These are phyloP conservation scores for Apodemus agrarius DNA, from an alignment of 2,797 vertebrate species.

Conservation along the genomic window DNA sequence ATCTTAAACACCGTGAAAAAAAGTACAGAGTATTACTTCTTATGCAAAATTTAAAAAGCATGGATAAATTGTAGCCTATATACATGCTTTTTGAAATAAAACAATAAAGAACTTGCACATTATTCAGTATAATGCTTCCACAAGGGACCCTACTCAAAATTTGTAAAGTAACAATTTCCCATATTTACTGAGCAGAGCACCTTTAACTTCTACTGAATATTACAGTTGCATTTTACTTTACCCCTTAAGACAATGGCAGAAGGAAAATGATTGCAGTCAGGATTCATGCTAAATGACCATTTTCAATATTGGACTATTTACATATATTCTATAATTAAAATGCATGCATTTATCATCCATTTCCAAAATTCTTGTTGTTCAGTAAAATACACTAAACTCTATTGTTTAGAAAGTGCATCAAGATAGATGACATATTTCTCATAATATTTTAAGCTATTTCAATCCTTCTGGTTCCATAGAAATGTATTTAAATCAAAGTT, in stretches of 20 bases:
- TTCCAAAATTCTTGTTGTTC: not conserved
- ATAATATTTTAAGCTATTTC: not conserved
- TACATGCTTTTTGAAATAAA: constrained; percentile 34
- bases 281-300: not conserved
- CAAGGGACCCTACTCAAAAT: not conserved
- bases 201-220: not conserved
- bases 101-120: not conserved
- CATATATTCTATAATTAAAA: constrained; percentile 12
- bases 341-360: not conserved
- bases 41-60: constrained; percentile 34
- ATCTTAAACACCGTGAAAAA: constrained; percentile 34
- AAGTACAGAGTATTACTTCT: not conserved
- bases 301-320: not conserved
- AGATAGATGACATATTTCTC: not conserved
- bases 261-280: not conserved
- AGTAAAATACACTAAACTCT: not conserved
- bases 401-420: not conserved
- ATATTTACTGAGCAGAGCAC: not conserved
- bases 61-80: constrained; percentile 11
- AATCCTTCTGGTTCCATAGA: not conserved
- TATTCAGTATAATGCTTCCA: not conserved
- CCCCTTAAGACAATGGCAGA: not conserved
- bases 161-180: not conserved
- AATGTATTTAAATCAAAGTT: constrained; percentile 22
- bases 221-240: not conserved